Base-by-base conservation (phyloP, 2,797 vertebrate species). In the Taeniopygia guttata region DNA sequence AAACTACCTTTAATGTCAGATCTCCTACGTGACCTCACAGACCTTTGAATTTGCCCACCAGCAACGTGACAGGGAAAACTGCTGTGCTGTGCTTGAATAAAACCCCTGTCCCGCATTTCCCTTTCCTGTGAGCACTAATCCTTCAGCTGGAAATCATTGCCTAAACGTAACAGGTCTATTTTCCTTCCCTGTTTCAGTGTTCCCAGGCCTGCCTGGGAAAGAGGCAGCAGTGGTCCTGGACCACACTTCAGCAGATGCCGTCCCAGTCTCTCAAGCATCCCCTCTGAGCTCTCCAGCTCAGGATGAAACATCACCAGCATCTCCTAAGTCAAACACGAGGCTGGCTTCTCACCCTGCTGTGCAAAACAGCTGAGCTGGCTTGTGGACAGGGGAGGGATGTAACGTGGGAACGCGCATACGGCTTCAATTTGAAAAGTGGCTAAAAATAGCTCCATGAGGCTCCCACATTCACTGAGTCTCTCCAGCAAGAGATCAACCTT, bases 381-480 rank as follows among this genome's bases (percentile, higher is more conserved):
- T 11, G 72, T 6, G 79, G 92, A 87, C 84, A 93, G 58, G 46
- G 87, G 49, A 52, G 79, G 80, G 93, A 34, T 36, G 82, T 56
- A 80, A 90, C 6, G 67, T 76, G 89, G 94, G 94, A 95, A 95
- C 18, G 9, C 10, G 1, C 94, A 88, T 62, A 87, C 21, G 66
- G 94, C 85, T 94, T 89, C 83, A 64, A 91, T 95, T 94, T 75
- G 84, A 55, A 59, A 79, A 55, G 66, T 1, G 12, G 51, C 91
- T 96, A 95, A 94, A 96, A 95, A 96, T 94, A 96, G 66, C 84
- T 69, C 51, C 73, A 80, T 15, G 13, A 82, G 79, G 91, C 89
- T 95, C 90, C 92, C 84, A 77, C 63, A 7, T 77, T 93, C 60
- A 11, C 70, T 42, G 60, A 78, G 72, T n/a, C 93, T 80, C 82